Percentiles rank a stretch among this genome's conserved stretches.
Conservation (phyloP, 2,888 invertebrate species). For the Scrobipalpa costella region DNA sequence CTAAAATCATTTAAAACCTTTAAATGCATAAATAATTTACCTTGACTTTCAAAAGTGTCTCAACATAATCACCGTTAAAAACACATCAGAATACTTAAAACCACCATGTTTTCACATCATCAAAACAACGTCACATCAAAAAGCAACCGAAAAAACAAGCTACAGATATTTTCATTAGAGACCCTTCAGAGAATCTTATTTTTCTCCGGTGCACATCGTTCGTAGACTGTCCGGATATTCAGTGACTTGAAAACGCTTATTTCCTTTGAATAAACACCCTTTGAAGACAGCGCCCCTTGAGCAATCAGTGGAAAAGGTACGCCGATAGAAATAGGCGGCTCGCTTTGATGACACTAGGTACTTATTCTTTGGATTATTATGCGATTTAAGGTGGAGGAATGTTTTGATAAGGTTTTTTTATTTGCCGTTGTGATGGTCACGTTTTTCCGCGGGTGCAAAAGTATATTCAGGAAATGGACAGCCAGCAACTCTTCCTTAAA, state of each 20-base stretch:
- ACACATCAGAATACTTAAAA: too few species aligned
- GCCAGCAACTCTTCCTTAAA: too few species aligned
- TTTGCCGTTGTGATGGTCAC: too few species aligned
- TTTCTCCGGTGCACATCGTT: slow-evolving; percentile 1
- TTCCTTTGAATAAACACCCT: slow-evolving; percentile 42
- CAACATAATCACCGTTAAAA: too few species aligned
- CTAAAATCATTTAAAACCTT: too few species aligned
- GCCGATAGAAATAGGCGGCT: slow-evolving; percentile 9
- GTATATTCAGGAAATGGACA: too few species aligned
- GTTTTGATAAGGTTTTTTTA: not conserved
- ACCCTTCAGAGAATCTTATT: slow-evolving; percentile 16
- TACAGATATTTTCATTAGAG: slow-evolving; percentile 15
- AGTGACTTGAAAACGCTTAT: slow-evolving; percentile 42
- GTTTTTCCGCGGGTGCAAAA: too few species aligned
- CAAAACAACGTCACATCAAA: slow-evolving; percentile 4
- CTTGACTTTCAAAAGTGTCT: too few species aligned
- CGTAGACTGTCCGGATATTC: slow-evolving; percentile 35
- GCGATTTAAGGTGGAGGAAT: slow-evolving; percentile 2
- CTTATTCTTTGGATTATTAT: not conserved
- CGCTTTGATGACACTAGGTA: slow-evolving; percentile 14
- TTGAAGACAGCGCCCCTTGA: slow-evolving; percentile 35
- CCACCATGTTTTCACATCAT: not conserved
- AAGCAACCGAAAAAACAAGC: slow-evolving; percentile 5
- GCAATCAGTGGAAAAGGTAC: slow-evolving; percentile 26
- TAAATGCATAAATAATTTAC: too few species aligned